Evolutionary conservation across 1,140 invertebrate genomes (phyloP), one percentile per base, ranked within the genome.

Genomic region (Thaumetopoea pityocampa): DNA sequence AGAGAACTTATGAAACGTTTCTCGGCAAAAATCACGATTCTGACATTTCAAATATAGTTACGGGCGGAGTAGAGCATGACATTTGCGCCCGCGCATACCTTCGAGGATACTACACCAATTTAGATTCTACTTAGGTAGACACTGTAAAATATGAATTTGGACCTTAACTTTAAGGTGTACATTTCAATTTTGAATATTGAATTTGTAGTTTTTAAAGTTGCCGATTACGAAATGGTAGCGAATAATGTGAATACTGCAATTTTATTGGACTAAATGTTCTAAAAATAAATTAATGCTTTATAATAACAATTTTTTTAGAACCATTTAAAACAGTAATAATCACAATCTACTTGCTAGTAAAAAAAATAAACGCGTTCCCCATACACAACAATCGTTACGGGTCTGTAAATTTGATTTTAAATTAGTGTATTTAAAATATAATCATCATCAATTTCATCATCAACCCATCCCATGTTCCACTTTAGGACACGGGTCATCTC

Each of bases 1-100:
- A 35, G 41, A 41, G 40, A 45, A 37, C 46, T 82, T 82, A 58
- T 65, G 70, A 73, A 79, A 82, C 41, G 50, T 70, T 70, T 69
- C 68, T 63, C 45, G 55, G 49, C 68, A 81, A 78, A 79, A 78
- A 79, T 78, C 74, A 82, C 78, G 78, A 78, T 67, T 67, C 65
- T 71, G 74, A 82, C 78, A 82, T 82, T 82, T 81, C 53, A 43
- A 63, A 77, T 68, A 79, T 51, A 51, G 66, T 63, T 57, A 53
- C 60, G 64, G 67, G 69, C 56, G 66, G 66, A 58, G 59, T 64
- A 53, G 68, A 70, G 59, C 62, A 51, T 72, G 77, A 62, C 77
- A 81, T 78, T 81, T 77, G 63, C 65, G 45, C 46, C 22, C 8
- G 61, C 62, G 62, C 69, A 76, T 80, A 62, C 70, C 67, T 46